Evolutionary conservation across 2,113 vertebrate genomes (phyloP).

Genomic region (Tinamus guttatus): DNA sequence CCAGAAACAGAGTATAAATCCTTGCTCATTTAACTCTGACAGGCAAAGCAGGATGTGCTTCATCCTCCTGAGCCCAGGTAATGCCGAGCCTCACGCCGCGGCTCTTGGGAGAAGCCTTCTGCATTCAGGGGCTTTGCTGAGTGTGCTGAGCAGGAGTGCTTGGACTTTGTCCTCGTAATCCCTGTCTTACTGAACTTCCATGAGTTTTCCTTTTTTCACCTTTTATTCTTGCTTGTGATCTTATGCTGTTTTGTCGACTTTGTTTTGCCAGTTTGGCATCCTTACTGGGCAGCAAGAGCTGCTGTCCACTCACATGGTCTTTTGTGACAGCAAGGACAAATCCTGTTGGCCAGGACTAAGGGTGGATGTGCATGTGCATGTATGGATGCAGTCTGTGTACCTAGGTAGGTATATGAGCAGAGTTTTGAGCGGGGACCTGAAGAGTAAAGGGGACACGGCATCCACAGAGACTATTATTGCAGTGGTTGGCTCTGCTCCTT

Average conservation of each 20-base stretch:
- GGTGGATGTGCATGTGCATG: not conserved
- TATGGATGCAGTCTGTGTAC: too few relatives aligned
- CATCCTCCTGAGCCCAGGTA: not conserved
- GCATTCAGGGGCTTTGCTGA: not conserved
- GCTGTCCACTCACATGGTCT: not conserved
- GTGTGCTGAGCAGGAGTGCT: not conserved
- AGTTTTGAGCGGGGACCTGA: conserved; percentile 28
- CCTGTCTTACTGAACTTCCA: not conserved
- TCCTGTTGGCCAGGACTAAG: not conserved
- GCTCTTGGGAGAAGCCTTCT: not conserved
- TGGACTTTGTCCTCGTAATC: not conserved
- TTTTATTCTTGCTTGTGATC: conserved; percentile 25
- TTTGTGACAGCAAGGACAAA: not conserved
- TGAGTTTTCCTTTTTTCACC: not conserved
- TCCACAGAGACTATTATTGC: not conserved
- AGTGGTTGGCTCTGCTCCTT: not conserved
- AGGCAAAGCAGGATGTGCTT: not conserved
- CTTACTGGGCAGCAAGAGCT: conserved; percentile 22
- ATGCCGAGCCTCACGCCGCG: fast-evolving
- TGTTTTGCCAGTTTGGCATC: conserved; percentile 40
- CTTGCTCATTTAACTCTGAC: not conserved
- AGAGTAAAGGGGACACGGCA: not conserved
- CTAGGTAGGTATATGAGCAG: not conserved
- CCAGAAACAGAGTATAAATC: not conserved
- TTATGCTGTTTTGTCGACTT: conserved; percentile 59